Base-by-base conservation (phyloP, 2,113 vertebrate species). In the Chamaetylas fuelleborni region DNA sequence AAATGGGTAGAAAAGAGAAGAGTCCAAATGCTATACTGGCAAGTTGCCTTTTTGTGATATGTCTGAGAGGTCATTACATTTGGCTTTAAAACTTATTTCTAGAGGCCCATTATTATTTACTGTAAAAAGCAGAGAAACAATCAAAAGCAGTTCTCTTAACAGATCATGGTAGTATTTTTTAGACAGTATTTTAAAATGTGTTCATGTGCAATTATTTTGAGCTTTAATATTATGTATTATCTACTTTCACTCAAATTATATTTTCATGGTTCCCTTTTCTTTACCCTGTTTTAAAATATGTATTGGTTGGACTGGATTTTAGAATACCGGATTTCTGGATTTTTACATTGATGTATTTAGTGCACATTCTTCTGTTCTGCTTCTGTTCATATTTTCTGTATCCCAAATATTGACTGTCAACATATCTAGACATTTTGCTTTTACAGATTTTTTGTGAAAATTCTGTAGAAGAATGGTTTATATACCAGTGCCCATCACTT, bases 1-100 rank as follows among this genome's bases (percentile, higher is more conserved):
- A 54, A 14, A 61, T 0, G 3, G 1, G 0, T 38, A 54, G 62
- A 88, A 54, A 88, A 80, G 57, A 57, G 33, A 10, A 4, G 17
- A 80, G 20, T 77, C 23, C 11, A 85, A 74, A 69, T 14, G 3
- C 3, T 81, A 8, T 16, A 33, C 26, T 72, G 50, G 45, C 25
- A 65, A 69, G 18, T 20, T 33, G 11, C 31, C 43, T 73, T 43
- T 61, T 50, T 53, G 9, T 56, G 33, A 51, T 84, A 51, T n/a
- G 12, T 28, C 34, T 71, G 29, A 54, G 64, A 13, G 23, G 38
- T 71, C 60, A 58, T 38, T 77, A 54, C 16, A 40, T 14, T 17
- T 24, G 19, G 10, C 14, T 90, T 93, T 86, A 54, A 82, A 60
- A 42, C 28, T 64, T 72, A 57, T 53, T 78, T 84, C 88, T 72